Base-by-base conservation (phyloP, 2,797 vertebrate genomes). In the Adelosebastes latens region DNA sequence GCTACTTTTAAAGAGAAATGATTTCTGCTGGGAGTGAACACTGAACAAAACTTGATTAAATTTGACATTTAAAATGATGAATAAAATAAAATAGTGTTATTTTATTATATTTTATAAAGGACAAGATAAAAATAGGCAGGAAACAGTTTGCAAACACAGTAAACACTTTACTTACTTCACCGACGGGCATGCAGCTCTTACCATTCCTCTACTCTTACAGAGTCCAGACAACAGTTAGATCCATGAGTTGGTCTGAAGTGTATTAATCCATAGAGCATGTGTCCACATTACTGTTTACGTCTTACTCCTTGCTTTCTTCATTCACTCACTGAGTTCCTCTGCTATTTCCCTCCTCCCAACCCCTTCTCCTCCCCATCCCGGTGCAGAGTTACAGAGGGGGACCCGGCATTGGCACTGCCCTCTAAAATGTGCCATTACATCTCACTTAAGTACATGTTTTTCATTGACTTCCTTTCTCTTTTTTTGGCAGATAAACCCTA, bases 1-100 rank as follows among this genome's bases (percentile, higher is more conserved):
- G 92, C 89, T 91, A 82, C 93, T 95, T 95, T 95, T 93, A 94
- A 88, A 89, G 92, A 89, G 94, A 92, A 94, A 93, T 90, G 34
- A 91, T 86, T 92, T 89, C 85, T 86, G 85, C 80, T 86, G 22
- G 82, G 73, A 67, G 46, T 22, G 27, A 82, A 77, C 67, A 1
- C 24, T 22, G 69, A 65, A 67, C 56, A 62, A 75, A 87, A 64
- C 14, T 7, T 6, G 9, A 52, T 32, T 3, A 58, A 34, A 62
- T 53, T 27, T 10, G 8, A 58, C 31, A 29, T 18, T 59, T 60
- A 22, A 70, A 78, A 59, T 18, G n/a, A 55, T 18, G 8, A n/a
- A 16, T 56, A 1, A 46, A 53, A 72, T n/a, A 22, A 46, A 77
- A 22, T 2, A 62, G 6, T 2, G 27, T 24, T 16, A 25, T 46